phyloP scores from a whole-genome alignment of 2,113 vertebrate species.

The Rhynchomys soricoides region DNA sequence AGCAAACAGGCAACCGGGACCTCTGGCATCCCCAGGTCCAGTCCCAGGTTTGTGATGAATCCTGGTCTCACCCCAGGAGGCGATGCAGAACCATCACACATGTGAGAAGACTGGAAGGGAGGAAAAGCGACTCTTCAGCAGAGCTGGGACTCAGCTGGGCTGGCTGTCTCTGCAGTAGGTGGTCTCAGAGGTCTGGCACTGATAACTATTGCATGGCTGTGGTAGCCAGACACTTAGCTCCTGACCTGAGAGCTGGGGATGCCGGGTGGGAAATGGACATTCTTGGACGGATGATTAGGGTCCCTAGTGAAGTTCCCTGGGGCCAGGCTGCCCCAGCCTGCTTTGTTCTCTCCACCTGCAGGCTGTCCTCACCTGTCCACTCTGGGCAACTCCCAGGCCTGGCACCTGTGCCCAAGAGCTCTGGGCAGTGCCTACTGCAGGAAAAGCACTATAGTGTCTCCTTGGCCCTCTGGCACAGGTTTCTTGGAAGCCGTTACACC shows the following conservation, averaged over 20 bases:
- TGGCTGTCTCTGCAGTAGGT: not conserved
- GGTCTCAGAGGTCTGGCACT: not conserved
- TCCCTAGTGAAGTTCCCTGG: not conserved
- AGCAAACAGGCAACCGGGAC: no score
- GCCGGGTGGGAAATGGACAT: not conserved
- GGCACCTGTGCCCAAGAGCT: not conserved
- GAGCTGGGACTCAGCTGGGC: not conserved
- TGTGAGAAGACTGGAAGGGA: not conserved
- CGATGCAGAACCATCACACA: rapidly evolving
- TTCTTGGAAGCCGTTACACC: not conserved
- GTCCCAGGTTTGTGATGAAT: rapidly evolving
- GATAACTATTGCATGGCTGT: not conserved
- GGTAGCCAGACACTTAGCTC: not conserved
- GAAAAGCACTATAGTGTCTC: not conserved
- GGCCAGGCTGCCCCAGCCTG: not conserved
- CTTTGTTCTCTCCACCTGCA: not conserved
- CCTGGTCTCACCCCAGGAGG: not conserved
- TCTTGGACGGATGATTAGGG: not conserved
- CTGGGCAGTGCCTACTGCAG: not conserved
- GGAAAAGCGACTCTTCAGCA: not conserved
- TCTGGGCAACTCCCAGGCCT: not conserved
- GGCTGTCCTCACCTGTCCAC: not conserved
- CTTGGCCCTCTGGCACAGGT: rapidly evolving
- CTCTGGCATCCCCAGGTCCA: rapidly evolving
- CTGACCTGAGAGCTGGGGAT: not conserved